Percentiles rank a stretch among this genome's conserved stretches.
These are phyloP conservation scores for Heliconius hermathena DNA, from an alignment of 1,140 invertebrate species.

Conservation along the genomic window DNA sequence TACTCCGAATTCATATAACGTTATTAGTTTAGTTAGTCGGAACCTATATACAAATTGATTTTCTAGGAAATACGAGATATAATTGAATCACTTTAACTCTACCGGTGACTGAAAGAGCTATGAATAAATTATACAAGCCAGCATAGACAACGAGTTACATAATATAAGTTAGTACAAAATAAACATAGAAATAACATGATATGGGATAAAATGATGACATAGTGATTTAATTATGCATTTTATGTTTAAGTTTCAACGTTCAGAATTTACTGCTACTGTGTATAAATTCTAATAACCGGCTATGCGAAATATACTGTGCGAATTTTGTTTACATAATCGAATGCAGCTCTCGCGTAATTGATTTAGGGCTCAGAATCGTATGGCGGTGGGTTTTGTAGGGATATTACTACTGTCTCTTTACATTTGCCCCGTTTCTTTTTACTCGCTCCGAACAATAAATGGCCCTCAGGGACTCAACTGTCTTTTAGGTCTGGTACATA, in stretches of 20 bases:
- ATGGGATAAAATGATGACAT: slow-evolving; percentile 40
- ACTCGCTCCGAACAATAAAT: slow-evolving; percentile 75
- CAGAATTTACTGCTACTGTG: slow-evolving; percentile 63
- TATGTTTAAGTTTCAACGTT: slow-evolving; percentile 57
- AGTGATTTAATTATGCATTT: slow-evolving; percentile 63
- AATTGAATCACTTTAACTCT: slow-evolving; percentile 10
- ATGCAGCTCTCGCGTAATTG: slow-evolving; percentile 39
- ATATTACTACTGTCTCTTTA: slow-evolving; percentile 51
- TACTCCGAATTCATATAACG: neutral
- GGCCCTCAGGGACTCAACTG: slow-evolving; percentile 58
- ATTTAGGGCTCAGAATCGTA: slow-evolving; percentile 43
- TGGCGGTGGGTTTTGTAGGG: slow-evolving; percentile 30
- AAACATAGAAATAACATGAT: slow-evolving; percentile 18
- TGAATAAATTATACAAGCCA: slow-evolving; percentile 23
- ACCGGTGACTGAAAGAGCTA: slow-evolving; percentile 10
- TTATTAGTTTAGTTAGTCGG: neutral
- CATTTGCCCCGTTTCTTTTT: slow-evolving; percentile 66
- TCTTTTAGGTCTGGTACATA: slow-evolving; percentile 49
- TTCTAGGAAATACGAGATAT: slow-evolving; percentile 2
- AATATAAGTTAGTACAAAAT: slow-evolving; percentile 16
- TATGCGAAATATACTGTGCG: slow-evolving; percentile 39
- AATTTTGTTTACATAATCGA: slow-evolving; percentile 16
- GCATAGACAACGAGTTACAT: slow-evolving; percentile 19
- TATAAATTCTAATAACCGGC: slow-evolving; percentile 65
- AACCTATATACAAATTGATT: neutral